Base-by-base conservation (phyloP, 2,888 invertebrate species). In the Noctua comes region DNA sequence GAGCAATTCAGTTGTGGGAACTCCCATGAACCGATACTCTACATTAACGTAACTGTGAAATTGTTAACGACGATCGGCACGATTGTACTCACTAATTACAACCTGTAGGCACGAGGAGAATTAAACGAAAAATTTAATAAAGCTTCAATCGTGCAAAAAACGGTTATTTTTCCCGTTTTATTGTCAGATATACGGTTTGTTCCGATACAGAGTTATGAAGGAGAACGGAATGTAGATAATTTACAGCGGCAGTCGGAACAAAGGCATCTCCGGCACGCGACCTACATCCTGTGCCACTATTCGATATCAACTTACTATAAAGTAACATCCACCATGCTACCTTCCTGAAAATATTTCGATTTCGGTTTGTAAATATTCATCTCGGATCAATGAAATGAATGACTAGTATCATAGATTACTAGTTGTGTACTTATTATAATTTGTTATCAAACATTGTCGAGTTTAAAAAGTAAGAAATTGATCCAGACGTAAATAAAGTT, bases 181-280 rank as follows among this genome's bases (percentile, higher is more conserved):
- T 88, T 90, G 88, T 89, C 79, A 85, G 79, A 87, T 83, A 86
- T 86, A 88, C 82, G 90, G 87, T 85, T 82, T 83, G 88, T 89
- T 90, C 91, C 92, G 92, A 94, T 94, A 93, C 91, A 92, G 92
- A 93, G 92, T 93, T 93, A 93, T 94, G 92, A 93, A 93, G 91
- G 91, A 92, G 92, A 92, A 92, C 91, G 93, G 94, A 94, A 93
- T 93, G 92, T 91, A 92, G 93, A 94, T 94, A 94, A 94, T 94
- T 94, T 92, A 93, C 92, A 92, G 91, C 90, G 89, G 91, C 87
- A 93, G 91, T 91, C 90, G 92, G 92, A 92, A 94, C 93, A 94
- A 94, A 93, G 92, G 94, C 88, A 92, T 92, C 88, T 87, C 91
- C 89, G 93, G 92, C 92, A 91, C 88, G 92, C 92, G 93, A 93